Evolutionary conservation across 2,113 vertebrate genomes (phyloP).

Genomic region (Marcusenius ussheri): DNA sequence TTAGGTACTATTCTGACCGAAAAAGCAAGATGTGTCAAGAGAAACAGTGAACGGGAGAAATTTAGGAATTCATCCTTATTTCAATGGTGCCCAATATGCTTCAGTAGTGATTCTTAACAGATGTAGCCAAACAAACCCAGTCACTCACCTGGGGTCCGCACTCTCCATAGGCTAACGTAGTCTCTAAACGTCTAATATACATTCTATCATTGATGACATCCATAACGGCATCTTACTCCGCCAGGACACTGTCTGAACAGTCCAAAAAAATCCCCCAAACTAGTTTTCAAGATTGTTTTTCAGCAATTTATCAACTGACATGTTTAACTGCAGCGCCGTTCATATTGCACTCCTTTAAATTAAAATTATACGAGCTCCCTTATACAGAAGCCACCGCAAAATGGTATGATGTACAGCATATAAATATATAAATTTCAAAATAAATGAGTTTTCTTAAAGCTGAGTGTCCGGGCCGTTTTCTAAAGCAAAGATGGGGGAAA

Average conservation of each 20-base stretch:
- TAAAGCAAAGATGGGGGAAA: background rate
- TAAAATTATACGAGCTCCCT: background rate
- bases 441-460: conserved; percentile 5
- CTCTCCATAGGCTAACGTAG: background rate
- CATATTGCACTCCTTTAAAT: background rate
- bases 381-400: background rate
- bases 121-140: background rate
- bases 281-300: background rate
- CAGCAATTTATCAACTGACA: background rate
- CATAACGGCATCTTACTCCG: background rate
- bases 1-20: background rate
- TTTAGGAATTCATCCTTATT: background rate
- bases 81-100: background rate
- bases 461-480: background rate
- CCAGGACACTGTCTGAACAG: background rate
- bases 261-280: background rate
- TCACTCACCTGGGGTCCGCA: background rate
- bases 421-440: conserved; percentile 2
- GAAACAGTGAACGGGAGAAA: background rate
- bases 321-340: background rate
- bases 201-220: background rate
- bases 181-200: background rate
- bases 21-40: background rate
- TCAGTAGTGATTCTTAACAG: background rate
- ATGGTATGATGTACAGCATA: background rate